Base-by-base conservation (phyloP, 2,888 invertebrate species). In the Dasypolia templi region DNA sequence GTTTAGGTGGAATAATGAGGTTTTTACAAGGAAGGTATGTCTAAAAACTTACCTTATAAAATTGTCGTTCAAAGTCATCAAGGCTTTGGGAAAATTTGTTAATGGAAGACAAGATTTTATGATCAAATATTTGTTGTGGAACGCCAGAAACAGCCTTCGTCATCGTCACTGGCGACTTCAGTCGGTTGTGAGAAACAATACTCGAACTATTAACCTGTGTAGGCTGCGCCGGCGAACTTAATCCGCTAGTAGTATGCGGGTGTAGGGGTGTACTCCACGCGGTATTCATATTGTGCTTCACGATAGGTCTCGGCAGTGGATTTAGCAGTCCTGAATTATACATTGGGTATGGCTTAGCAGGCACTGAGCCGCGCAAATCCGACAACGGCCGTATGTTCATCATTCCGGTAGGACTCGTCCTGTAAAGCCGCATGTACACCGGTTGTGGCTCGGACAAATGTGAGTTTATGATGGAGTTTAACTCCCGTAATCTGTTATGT, bases 31-130 rank as follows among this genome's bases (percentile, higher is more conserved):
- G 14, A 64, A 29, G 11, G 6, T 35, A 35, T 2, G 17, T n/a
- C 55, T 14, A 49, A 69, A 68, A 64, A 80, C 89, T 86, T 82
- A 89, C 89, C 87, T 67, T 77, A 70, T 88, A 88, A 81, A 89
- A 88, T 72, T 83, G 78, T 49, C 86, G 79, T 75, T 89, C 89
- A 44, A 89, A 85, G 17, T 53, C 39, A 70, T 89, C 87, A 32
- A 89, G 76, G 26, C 79, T 77, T 61, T 77, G 51, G 53, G 75
- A 51, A 69, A 88, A 89, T 71, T 81, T 81, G n/a, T 81, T 73
- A 62, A 72, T 53, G 11, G 73, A 29, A 17, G 73, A 53, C n/a
- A 72, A 63, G 58, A 62, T 79, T 73, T 55, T 75, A 56, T 77
- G 63, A 26, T 61, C 32, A 35, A 67, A 11, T 1, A 67, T 42